A percentile compares a stretch with the other conserved stretches of the same genome.
phyloP scores from a whole-genome alignment of 2,113 vertebrate genomes.

The Psammodynastes pulverulentus region DNA sequence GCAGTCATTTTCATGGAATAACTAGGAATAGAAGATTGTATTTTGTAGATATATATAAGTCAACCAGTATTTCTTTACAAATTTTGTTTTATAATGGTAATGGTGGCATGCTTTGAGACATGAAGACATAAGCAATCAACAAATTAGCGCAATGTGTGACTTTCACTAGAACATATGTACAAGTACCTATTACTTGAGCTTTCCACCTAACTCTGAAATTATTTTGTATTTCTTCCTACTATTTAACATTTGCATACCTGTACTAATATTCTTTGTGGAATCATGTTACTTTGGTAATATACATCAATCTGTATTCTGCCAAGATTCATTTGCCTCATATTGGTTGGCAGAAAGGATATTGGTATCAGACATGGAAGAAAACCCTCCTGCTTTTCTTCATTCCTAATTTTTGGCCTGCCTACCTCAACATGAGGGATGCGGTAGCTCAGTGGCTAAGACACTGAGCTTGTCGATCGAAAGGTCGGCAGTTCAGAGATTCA shows the following conservation, averaged over 20 bases:
- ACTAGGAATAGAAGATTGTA: background rate
- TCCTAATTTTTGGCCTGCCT: background rate
- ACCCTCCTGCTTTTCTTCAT: background rate
- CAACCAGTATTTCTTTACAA: background rate
- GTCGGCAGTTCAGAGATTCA: too few species aligned
- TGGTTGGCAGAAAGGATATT: background rate
- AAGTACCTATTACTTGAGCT: background rate
- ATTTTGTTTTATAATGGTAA: background rate
- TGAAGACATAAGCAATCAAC: background rate
- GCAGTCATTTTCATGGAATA: background rate
- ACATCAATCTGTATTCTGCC: background rate
- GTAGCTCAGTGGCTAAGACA: too few species aligned
- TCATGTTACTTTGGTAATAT: background rate
- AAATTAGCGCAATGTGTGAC: background rate
- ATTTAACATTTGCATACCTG: background rate
- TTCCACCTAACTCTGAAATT: background rate
- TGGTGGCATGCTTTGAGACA: background rate
- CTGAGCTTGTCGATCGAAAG: too few species aligned
- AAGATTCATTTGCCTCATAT: background rate
- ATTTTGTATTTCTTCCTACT: background rate
- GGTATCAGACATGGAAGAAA: background rate
- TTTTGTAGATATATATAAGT: background rate
- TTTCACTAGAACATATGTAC: background rate
- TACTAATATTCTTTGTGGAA: background rate
- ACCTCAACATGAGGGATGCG: too few species aligned